Evolutionary conservation across 2,888 invertebrate species (phyloP).

Genomic region (Drosophila hamatofila): DNA sequence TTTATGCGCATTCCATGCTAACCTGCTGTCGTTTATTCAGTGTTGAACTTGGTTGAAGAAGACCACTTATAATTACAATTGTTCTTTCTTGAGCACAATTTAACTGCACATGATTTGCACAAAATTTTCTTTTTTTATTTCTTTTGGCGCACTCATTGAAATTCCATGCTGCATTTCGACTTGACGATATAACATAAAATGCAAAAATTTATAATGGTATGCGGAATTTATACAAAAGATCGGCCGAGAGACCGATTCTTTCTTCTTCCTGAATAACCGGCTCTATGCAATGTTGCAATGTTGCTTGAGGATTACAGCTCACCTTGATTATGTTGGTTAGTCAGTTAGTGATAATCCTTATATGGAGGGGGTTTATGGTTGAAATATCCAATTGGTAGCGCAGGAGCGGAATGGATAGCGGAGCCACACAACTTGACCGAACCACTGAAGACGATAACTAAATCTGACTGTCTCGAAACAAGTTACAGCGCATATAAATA

Average conservation of each 20-base stretch:
- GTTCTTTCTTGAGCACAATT: constrained; percentile 37
- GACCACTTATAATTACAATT: constrained; percentile 30
- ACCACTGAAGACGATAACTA: constrained; percentile 78
- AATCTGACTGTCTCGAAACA: constrained; percentile 84
- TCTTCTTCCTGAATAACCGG: constrained; percentile 11
- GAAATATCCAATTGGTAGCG: constrained; percentile 55
- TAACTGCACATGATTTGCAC: constrained; percentile 56
- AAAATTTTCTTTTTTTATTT: constrained; percentile 41
- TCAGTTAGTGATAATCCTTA: constrained; percentile 65
- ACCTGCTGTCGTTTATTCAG: neutral
- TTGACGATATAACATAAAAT: constrained; percentile 26
- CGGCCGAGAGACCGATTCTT: neutral
- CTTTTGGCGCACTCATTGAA: constrained; percentile 60
- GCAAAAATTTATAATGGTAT: constrained; percentile 22
- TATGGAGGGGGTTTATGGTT: constrained; percentile 10
- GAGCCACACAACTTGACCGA: constrained; percentile 67
- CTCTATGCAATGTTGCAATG: constrained; percentile 6
- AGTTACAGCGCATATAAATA: constrained; percentile 83
- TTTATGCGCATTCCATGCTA: constrained; percentile 17
- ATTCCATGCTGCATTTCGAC: constrained; percentile 56
- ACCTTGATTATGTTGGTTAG: constrained; percentile 63
- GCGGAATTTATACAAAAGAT: constrained; percentile 8
- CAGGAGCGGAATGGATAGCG: constrained; percentile 32
- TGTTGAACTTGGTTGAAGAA: neutral
- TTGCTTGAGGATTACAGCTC: constrained; percentile 44